phyloP scores from a whole-genome alignment of 2,797 vertebrate species.

The Monodelphis domestica region DNA sequence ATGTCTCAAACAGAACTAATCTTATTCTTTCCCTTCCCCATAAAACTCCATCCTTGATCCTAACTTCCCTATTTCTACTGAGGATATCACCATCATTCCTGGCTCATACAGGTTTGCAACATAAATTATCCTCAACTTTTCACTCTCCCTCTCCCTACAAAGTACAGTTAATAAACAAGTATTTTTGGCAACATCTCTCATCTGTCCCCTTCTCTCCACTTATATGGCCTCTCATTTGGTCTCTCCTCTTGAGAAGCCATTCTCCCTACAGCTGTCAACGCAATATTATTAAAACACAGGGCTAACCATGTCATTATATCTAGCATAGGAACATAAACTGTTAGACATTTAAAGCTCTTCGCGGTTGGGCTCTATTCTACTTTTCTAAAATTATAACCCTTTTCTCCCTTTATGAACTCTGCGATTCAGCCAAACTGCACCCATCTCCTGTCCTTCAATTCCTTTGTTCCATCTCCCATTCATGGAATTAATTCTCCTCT shows the following conservation, averaged over 20 bases:
- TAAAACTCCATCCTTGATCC: neutral
- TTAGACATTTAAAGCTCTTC: neutral
- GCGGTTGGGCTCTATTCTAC: neutral
- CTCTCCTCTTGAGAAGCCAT: neutral
- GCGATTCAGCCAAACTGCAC: neutral
- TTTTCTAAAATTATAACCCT: neutral
- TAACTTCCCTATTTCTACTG: neutral
- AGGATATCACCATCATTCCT: neutral
- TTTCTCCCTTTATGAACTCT: neutral
- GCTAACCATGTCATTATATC: neutral
- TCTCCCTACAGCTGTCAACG: neutral
- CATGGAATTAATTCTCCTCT: neutral
- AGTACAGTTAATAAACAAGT: neutral
- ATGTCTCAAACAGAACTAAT: neutral
- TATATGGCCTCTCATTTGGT: neutral
- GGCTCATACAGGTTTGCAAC: neutral
- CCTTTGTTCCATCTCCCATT: neutral
- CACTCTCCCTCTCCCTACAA: neutral
- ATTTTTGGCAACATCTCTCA: neutral
- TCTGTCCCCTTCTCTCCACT: neutral
- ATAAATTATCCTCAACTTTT: neutral
- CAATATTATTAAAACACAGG: neutral
- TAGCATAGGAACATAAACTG: neutral
- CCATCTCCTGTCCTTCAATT: neutral
- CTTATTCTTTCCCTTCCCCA: neutral